A percentile compares a stretch with the other conserved stretches of the same genome.
Conservation (phyloP, 2,113 vertebrate genomes). For the Entelurus aequoreus region DNA sequence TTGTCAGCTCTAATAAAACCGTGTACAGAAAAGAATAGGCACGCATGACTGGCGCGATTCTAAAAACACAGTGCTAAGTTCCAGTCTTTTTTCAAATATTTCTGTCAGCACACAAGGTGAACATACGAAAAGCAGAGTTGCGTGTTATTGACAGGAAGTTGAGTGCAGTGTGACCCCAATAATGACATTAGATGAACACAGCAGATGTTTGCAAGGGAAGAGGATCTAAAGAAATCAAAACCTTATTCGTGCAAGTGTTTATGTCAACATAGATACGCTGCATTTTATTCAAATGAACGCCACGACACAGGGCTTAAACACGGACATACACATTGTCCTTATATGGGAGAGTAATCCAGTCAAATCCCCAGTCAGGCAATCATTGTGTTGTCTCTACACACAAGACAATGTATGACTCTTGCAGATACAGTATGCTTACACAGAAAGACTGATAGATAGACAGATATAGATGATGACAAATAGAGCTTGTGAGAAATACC, state of each 20-base stretch:
- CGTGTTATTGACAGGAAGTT: constrained; percentile 17
- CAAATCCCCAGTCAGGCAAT: constrained; percentile 22
- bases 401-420: too few relatives aligned
- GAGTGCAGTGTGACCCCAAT: constrained; percentile 35
- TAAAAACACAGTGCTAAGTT: constrained; percentile 4
- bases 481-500: neutral
- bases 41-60: constrained; percentile 5
- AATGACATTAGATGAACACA: constrained; percentile 45
- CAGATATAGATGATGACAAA: neutral
- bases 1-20: constrained; percentile 43
- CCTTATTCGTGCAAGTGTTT: constrained; percentile 55
- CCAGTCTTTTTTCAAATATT: constrained; percentile 28
- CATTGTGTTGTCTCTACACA: constrained; percentile 5
- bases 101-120: constrained; percentile 36
- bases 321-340: constrained; percentile 34
- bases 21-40: constrained; percentile 12
- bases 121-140: constrained; percentile 25
- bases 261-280: constrained; percentile 38
- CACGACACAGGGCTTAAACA: constrained; percentile 23
- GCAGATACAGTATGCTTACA: too few relatives aligned
- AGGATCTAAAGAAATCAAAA: constrained; percentile 53
- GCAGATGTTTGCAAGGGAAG: constrained; percentile 58
- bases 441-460: neutral
- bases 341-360: constrained; percentile 41
- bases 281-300: constrained; percentile 27